Conservation (phyloP, 2,113 vertebrate species). For the Urocolius indicus region DNA sequence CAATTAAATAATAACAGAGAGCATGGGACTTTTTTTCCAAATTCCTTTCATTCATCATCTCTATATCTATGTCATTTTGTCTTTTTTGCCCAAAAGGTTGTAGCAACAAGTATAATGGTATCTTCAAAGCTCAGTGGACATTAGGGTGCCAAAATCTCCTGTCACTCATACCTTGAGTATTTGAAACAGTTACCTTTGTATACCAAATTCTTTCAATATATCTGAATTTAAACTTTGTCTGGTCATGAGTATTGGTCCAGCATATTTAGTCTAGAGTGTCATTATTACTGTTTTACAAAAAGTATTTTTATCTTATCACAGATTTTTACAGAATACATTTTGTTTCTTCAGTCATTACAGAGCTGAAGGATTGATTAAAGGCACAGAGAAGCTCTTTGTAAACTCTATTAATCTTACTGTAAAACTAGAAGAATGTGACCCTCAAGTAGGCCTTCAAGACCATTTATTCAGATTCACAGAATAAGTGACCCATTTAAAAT, state of each 20-base stretch:
- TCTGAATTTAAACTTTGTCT: neutral
- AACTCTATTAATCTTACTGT: neutral
- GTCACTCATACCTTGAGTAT: neutral
- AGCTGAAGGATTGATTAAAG: neutral
- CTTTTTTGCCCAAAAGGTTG: neutral
- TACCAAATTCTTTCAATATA: neutral
- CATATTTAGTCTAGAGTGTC: neutral
- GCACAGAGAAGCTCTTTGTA: neutral
- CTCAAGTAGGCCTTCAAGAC: neutral
- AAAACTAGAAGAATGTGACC: neutral
- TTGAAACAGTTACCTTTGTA: neutral
- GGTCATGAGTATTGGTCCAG: neutral
- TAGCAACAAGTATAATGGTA: neutral
- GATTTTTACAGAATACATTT: neutral
- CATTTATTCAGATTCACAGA: neutral
- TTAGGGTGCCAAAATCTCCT: neutral
- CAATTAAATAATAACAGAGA: neutral
- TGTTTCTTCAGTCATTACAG: neutral
- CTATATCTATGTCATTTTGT: accelerated
- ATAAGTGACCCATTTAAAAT: neutral
- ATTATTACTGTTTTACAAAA: neutral
- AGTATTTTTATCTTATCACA: neutral
- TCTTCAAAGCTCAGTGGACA: neutral
- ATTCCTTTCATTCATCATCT: neutral
- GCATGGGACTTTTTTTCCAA: neutral